Evolutionary conservation across 1,140 invertebrate genomes (phyloP).

Genomic region (Caerostris darwini): DNA sequence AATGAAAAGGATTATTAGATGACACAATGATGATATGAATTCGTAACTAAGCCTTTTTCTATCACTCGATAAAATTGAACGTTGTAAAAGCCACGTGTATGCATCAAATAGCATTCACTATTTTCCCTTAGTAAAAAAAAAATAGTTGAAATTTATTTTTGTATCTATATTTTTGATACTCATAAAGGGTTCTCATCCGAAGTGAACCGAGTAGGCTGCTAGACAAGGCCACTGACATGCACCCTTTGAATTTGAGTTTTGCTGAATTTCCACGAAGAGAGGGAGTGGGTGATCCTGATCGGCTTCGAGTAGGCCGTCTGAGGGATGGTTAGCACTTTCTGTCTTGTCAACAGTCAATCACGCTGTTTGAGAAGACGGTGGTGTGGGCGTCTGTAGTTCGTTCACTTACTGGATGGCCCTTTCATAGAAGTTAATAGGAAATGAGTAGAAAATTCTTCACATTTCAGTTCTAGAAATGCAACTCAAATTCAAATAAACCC

Average conservation of each 20-base stretch:
- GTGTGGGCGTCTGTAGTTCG: background rate
- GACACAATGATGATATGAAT: too few species aligned
- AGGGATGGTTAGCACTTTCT: constrained; percentile 4
- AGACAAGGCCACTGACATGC: background rate
- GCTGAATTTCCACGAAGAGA: background rate
- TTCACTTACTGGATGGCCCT: background rate
- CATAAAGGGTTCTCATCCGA: background rate
- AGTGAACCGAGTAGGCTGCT: background rate
- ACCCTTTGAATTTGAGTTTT: too few species aligned
- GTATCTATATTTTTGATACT: background rate
- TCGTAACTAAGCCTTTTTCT: too few species aligned
- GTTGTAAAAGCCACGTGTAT: too few species aligned
- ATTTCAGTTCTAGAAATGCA: too few species aligned
- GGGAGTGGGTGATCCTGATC: constrained; percentile 1
- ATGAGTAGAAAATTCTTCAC: background rate
- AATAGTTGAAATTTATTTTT: too few species aligned
- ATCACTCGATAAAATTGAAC: too few species aligned
- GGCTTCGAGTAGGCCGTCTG: background rate
- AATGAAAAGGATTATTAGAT: too few species aligned
- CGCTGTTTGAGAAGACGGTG: background rate
- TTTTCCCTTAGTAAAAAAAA: too few species aligned
- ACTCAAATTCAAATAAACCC: too few species aligned
- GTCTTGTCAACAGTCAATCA: constrained; percentile 43
- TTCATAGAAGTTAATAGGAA: too few species aligned
- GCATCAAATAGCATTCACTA: too few species aligned